These are phyloP conservation scores for Coptodon rendalli DNA, from an alignment of 2,113 vertebrate species.

Conservation along the genomic window DNA sequence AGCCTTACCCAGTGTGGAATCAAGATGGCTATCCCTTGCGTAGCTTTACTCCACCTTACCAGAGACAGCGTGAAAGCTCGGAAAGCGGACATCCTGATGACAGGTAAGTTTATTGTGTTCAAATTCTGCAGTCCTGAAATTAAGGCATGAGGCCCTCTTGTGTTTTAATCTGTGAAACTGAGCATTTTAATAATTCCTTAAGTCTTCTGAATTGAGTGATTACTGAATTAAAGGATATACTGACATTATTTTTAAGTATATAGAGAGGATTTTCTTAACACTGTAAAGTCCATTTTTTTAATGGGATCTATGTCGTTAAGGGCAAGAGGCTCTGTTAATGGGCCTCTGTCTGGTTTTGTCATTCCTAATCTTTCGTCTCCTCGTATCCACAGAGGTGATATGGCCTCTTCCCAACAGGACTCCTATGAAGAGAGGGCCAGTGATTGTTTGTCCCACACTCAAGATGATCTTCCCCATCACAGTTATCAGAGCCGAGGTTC, in stretches of 20 bases:
- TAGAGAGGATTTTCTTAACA: not conserved
- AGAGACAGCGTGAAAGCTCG: conserved; percentile 76
- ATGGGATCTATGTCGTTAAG: not conserved
- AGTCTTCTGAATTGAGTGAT: not conserved
- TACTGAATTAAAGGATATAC: not conserved
- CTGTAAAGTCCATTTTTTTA: not conserved
- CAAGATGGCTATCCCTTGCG: conserved; percentile 85
- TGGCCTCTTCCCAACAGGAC: conserved; percentile 77
- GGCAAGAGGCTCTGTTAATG: not conserved
- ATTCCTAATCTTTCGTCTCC: not conserved
- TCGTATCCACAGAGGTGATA: conserved; percentile 74
- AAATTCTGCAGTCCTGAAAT: not conserved
- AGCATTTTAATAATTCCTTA: not conserved
- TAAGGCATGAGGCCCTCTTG: not conserved
- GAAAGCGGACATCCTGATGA: conserved; percentile 71
- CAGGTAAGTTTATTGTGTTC: conserved; percentile 67
- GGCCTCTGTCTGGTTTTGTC: not conserved
- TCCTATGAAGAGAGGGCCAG: conserved; percentile 82
- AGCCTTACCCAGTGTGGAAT: conserved; percentile 83
- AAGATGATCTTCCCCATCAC: conserved; percentile 56
- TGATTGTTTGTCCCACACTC: conserved; percentile 66
- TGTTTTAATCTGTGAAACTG: not conserved
- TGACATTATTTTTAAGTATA: not conserved
- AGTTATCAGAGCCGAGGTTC: conserved; percentile 74
- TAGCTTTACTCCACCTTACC: conserved; percentile 84